Base-by-base conservation (phyloP, 35 echinoderm and acorn worm species). In the Patiria miniata region DNA sequence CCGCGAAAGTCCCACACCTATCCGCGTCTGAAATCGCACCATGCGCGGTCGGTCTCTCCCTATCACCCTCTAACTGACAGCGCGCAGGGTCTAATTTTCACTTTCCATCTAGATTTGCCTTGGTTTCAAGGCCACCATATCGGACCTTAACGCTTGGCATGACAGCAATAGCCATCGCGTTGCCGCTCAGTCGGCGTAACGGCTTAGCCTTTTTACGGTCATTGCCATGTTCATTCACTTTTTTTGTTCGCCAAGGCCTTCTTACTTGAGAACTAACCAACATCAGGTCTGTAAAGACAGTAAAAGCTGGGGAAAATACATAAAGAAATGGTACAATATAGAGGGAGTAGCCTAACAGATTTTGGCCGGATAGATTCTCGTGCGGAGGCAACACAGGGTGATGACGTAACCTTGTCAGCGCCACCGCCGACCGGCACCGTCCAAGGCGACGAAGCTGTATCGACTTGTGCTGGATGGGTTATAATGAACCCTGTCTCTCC, bases 1-100 rank as follows among this genome's bases (percentile, higher is more conserved):
- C 61, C 29, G 61, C 61, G 28, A 69, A 69, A 69, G 23, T 69
- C 61, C 61, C 42, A n/a, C 61, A 69, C 61, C 61, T 69, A 22
- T 29, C 1, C 8, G 26, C 29, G 34, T 69, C 34, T 34, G 12
- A 23, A 69, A 69, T 69, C 23, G 28, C 61, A 34, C 61, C 61
- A 34, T 47, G 42, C 42, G 23, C 61, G 8, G 8, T 61, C 26
- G 23, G 26, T 23, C 34, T n/a, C 1, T 2, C 23, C 61, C 28
- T 69, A 2, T 9, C 61, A 10, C 12, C 28, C 34, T 60, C 7
- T 18, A 5, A 18, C 29, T 61, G 19, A 21, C 58, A 21, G 28
- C 29, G 34, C 61, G 12, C 61, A 18, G 56, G 61, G 61, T 23
- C 23, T 34, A 34, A 36, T 32, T 34, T 10, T 17, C 23, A 34